These are phyloP conservation scores for Trematomus loennbergii DNA, from an alignment of 2,113 vertebrate genomes.

Conservation along the genomic window DNA sequence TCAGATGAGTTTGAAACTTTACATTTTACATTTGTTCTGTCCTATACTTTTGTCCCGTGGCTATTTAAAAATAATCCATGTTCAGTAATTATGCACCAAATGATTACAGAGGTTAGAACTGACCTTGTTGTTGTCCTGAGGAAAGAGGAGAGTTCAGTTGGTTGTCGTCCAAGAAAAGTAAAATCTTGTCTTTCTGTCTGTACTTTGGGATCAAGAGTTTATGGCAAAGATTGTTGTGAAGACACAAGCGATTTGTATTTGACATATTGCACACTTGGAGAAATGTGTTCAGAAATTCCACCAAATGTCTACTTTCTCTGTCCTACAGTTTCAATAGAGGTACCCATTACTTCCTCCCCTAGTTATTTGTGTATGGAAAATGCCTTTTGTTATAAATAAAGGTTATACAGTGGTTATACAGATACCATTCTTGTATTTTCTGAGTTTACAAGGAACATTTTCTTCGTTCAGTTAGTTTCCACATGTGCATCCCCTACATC, in stretches of 20 bases:
- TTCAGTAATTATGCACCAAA: slow-evolving; percentile 48
- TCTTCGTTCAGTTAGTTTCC: too few species aligned
- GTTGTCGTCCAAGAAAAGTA: neutral
- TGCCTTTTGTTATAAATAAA: too few species aligned
- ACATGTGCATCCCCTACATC: too few species aligned
- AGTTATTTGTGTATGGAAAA: too few species aligned
- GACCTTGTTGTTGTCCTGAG: slow-evolving; percentile 34
- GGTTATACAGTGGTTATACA: too few species aligned
- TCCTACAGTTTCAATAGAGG: too few species aligned
- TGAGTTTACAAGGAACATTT: too few species aligned
- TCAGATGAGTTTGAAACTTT: neutral
- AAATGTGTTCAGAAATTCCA: neutral
- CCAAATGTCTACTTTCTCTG: too few species aligned
- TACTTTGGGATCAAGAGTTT: neutral
- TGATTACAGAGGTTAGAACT: slow-evolving; percentile 49
- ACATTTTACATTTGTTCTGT: neutral
- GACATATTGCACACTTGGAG: neutral
- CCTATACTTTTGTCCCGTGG: slow-evolving; percentile 7
- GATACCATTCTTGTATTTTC: too few species aligned
- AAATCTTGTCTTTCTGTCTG: slow-evolving; percentile 12
- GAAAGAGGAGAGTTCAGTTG: slow-evolving; percentile 7
- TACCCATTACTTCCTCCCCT: too few species aligned
- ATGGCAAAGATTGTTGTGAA: neutral
- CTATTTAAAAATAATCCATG: slow-evolving; percentile 37
- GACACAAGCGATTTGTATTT: neutral